Evolutionary conservation across 2,797 vertebrate genomes (phyloP).

Genomic region (Tadarida brasiliensis): DNA sequence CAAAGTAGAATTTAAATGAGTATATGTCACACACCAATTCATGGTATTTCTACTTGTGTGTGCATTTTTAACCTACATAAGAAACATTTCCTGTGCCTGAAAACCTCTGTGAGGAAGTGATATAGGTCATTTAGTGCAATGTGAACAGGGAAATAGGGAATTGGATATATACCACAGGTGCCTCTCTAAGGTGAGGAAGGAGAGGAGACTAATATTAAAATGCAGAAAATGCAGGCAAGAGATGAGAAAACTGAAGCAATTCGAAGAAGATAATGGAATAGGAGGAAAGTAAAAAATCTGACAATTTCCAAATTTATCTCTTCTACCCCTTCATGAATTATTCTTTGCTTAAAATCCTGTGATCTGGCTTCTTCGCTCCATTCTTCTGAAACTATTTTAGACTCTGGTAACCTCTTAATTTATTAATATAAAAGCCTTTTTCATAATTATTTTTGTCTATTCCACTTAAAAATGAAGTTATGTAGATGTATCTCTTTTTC

Average conservation of each 20-base stretch:
- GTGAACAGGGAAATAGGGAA: background rate
- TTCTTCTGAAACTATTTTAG: constrained; percentile 45
- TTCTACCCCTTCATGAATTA: background rate
- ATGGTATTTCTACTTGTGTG: background rate
- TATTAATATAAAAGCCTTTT: constrained; percentile 20
- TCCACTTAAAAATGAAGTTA: constrained; percentile 30
- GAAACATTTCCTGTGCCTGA: background rate
- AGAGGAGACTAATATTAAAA: background rate
- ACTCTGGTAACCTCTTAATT: background rate
- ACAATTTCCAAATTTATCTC: background rate
- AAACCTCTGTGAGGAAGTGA: background rate
- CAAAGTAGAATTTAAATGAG: background rate
- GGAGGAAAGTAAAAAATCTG: background rate
- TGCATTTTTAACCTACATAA: background rate
- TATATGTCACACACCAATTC: background rate
- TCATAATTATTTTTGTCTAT: constrained; percentile 4
- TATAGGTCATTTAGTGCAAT: background rate
- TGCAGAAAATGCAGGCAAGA: background rate
- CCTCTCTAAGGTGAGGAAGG: background rate
- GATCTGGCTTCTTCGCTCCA: background rate
- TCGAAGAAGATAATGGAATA: background rate
- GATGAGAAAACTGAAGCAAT: background rate
- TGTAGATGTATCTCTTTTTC: background rate
- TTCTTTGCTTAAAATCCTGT: background rate
- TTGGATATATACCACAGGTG: background rate